Conservation (phyloP, 2,113 vertebrate species). For the Antechinus stuartii region DNA sequence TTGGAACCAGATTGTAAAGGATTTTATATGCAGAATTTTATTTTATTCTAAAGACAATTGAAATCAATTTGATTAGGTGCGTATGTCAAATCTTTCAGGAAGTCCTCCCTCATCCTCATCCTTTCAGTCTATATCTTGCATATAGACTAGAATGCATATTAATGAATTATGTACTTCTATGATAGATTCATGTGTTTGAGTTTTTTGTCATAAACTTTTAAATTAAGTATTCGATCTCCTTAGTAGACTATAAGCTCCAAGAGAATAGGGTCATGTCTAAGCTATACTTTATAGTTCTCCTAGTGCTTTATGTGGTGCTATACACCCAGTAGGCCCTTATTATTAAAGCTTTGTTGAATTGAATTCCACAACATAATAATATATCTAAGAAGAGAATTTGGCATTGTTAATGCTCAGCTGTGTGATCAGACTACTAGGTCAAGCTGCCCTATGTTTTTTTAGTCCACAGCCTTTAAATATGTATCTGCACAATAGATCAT, state of each 20-base stretch:
- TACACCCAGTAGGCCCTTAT: not conserved
- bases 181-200: not conserved
- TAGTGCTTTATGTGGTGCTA: not conserved
- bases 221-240: not conserved
- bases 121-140: not conserved
- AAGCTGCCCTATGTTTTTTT: constrained; percentile 24
- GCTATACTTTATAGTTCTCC: not conserved
- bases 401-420: constrained; percentile 32
- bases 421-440: constrained; percentile 11
- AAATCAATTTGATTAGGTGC: not conserved
- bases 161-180: not conserved
- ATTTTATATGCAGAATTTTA: not conserved
- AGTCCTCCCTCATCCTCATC: not conserved
- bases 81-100: not conserved
- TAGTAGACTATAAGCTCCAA: not conserved
- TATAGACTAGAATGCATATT: not conserved
- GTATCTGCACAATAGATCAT: constrained; percentile 35
- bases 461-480: constrained; percentile 39
- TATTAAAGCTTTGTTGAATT: constrained; percentile 6
- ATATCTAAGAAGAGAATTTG: constrained; percentile 42
- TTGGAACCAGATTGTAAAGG: not conserved
- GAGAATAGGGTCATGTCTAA: not conserved
- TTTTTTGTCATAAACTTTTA: not conserved
- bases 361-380: constrained; percentile 15
- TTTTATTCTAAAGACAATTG: not conserved